Evolutionary conservation across 53 echinoderm and acorn worm genomes (phyloP), one percentile per base, ranked within the genome.

Genomic region (Temnopleurus reevesii): DNA sequence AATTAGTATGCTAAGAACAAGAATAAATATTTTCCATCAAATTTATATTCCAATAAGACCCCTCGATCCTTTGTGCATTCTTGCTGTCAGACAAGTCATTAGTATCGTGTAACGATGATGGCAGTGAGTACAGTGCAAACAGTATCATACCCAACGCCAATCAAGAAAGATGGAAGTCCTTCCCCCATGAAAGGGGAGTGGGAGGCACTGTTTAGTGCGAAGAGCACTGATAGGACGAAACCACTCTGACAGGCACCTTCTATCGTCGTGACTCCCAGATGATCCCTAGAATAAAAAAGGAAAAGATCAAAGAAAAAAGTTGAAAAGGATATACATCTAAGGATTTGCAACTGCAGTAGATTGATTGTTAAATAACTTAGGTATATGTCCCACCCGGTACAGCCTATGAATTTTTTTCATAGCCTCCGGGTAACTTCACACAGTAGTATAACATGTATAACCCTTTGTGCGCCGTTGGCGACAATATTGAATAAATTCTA

Each of bases 141-240:
- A n/a, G 91, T 76, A 65, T 96, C 96, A 47, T 90, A 96, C 27
- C 91, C 90, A 4, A 89, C 56, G 45, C 92, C 85, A 34, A 96
- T 90, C 10, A 96, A 54, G 27, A 84, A 92, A 27, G 93, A 76
- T 13, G 93, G 91, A 81, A 92, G 89, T 17, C 89, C 82, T 28
- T 53, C 83, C 43, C 93, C 96, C 46, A 77, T 19, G 84, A 92
- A 96, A 51, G 89, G 81, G 26, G 90, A 71, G 76, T 93, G 96
- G 19, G 89, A 84, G n/a, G 90, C 76, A 53, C 71, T 84, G 33
- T 90, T 77, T 6, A 96, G 90, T 30, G 91, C 83, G 7, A 91
- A 65, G 35, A 93, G 81, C 38, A 89, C 64, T 8, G 96, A 92
- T 13, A 96, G 55, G 45, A 57, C 89, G 4, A 96, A 77, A 33